Evolutionary conservation across 1,140 invertebrate species (phyloP), one percentile per base, ranked within the genome.

Genomic region (Magallana gigas): DNA sequence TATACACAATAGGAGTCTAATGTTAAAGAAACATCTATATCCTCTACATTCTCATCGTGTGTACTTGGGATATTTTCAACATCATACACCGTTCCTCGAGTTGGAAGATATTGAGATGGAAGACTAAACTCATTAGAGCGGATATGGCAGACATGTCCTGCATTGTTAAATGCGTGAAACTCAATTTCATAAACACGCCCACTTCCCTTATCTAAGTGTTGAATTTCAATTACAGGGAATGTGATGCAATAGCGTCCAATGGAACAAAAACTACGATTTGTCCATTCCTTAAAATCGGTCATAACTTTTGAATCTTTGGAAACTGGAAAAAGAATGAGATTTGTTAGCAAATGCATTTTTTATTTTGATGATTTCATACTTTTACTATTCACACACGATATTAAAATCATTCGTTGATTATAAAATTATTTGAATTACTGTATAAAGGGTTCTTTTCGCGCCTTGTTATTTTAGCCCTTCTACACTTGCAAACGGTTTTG

Each of bases 21-120:
- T 76, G 68, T 76, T 4, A 76, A 23, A 29, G 68, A 76, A 76
- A 76, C 23, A 76, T 76, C 23, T 76, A 29, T 23, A 76, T 76
- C 68, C 11, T 29, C 23, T 8, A 76, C 23, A 11, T 76, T 29
- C 18, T 16, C 16, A 76, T 36, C 23, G 12, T 76, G 23, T 8
- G 36, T 11, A 76, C 12, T 29, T 76, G 68, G 3, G 18, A 29
- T 29, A 4, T 18, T 18, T 18, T 76, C 68, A 9, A 76, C 36
- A 29, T 76, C 68, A 76, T 48, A 76, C 0, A 76, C 23, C 9
- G 23, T 76, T 36, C 68, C 68, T 6, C 18, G 23, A 12, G 23
- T 76, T 5, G 68, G 68, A 12, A 1, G 11, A 2, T 29, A 76
- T 48, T 36, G 23, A 12, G 68, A 76, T 8, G 68, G 23, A 76